Base-by-base conservation (phyloP, 1,140 invertebrate species). In the Psix sp. region DNA sequence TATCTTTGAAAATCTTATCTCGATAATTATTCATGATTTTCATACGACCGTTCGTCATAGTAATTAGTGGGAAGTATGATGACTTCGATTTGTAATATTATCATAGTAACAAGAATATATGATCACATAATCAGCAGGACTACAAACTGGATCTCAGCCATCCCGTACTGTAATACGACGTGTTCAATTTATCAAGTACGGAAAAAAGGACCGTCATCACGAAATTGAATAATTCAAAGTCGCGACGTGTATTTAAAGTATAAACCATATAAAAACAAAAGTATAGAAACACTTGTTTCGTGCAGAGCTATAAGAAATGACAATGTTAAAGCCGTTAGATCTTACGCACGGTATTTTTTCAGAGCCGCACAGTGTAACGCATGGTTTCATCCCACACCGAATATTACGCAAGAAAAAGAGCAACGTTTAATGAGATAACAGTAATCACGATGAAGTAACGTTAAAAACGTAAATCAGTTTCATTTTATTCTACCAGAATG, bases 381-480 rank as follows among this genome's bases (percentile, higher is more conserved):
- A 31, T 38, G 40, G 21, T 43, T 65, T 48, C 33, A 63, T 45
- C 45, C 29, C 65, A 33, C 51, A 51, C 57, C 68, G 51, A 63
- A 72, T 65, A 63, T 72, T 39, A 36, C 51, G 51, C 38, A 49
- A 52, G 39, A 65, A 54, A 52, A 45, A 33, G 40, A 57, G 18
- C 17, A 35, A 40, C 13, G 16, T 42, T 60, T 60, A 49, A 66
- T 54, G 62, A 74, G 66, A 72, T 72, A 76, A 76, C 74, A 54
- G 74, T 76, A 72, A 63, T 67, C 62, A 51, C 51, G 67, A 45
- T 56, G 18, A 62, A 67, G 73, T 63, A 65, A 71, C 66, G 62
- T 71, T 76, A 71, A 72, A 60, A 76, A 76, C 56, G 57, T 70
- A 57, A 76, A 72, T 76, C 56, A 67, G 67, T 76, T 63, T 71